A percentile compares a stretch with the other conserved stretches of the same genome.
Conservation (phyloP, 2,888 invertebrate species). For the Poecilus cupreus region DNA sequence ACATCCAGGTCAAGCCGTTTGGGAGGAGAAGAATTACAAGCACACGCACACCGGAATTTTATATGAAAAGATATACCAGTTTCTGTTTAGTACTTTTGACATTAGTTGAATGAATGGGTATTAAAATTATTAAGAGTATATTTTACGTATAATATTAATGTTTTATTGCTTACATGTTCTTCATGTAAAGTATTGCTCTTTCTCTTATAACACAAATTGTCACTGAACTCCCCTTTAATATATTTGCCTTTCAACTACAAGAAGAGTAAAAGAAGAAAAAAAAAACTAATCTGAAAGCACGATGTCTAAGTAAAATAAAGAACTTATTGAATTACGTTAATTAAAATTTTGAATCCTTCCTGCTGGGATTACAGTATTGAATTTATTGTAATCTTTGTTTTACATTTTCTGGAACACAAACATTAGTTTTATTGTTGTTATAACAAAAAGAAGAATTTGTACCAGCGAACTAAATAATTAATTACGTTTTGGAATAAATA, state of each 20-base stretch:
- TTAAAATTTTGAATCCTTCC: constrained; percentile 11
- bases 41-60: too few relatives aligned
- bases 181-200: too few relatives aligned
- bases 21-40: too few relatives aligned
- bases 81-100: too few relatives aligned
- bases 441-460: background rate
- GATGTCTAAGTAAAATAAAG: constrained; percentile 10
- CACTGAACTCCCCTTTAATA: background rate
- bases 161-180: too few relatives aligned
- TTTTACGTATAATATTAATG: too few relatives aligned
- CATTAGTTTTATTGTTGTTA: constrained; percentile 13
- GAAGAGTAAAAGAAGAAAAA: background rate
- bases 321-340: constrained; percentile 21
- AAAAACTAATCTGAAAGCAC: background rate
- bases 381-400: background rate
- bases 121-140: too few relatives aligned
- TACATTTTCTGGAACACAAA: constrained; percentile 14
- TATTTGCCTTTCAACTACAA: background rate
- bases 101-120: too few relatives aligned
- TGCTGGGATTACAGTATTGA: constrained; percentile 5
- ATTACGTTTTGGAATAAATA: constrained; percentile 3
- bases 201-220: too few relatives aligned
- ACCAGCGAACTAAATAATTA: background rate
- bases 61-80: too few relatives aligned
- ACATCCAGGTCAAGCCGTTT: too few relatives aligned